A percentile compares a stretch with the other conserved stretches of the same genome.
phyloP scores from a whole-genome alignment of 1,140 invertebrate species.

The Arion vulgaris region DNA sequence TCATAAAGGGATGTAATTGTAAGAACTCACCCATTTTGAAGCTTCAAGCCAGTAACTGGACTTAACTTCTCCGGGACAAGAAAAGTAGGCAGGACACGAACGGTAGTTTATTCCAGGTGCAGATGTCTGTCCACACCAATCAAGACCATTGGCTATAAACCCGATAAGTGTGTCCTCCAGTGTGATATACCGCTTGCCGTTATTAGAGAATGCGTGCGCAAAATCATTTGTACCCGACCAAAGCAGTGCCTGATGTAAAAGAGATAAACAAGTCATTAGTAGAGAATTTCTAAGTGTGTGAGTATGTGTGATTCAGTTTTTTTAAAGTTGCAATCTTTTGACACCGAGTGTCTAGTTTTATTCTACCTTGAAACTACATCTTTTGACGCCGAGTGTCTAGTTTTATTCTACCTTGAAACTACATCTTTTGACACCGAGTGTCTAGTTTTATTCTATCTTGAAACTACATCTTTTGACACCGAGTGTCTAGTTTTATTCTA shows the following conservation, averaged over 20 bases:
- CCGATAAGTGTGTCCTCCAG: slow-evolving; percentile 53
- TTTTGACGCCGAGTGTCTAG: too few species aligned
- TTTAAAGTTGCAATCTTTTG: not conserved
- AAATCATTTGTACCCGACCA: slow-evolving; percentile 49
- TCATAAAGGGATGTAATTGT: too few species aligned
- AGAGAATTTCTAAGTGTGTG: not conserved
- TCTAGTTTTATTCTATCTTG: too few species aligned
- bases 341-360: too few species aligned
- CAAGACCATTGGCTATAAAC: slow-evolving; percentile 45
- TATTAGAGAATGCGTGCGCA: slow-evolving; percentile 46
- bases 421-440: too few species aligned
- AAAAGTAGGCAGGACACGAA: slow-evolving; percentile 38
- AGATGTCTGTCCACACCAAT: slow-evolving; percentile 45
- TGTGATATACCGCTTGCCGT: slow-evolving; percentile 44
- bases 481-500: too few species aligned
- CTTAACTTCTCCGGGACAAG: slow-evolving; percentile 36
- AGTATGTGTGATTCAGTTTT: too few species aligned
- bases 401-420: too few species aligned
- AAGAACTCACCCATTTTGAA: slow-evolving; percentile 39
- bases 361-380: too few species aligned
- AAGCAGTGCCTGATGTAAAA: slow-evolving; percentile 28
- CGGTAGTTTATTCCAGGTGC: slow-evolving; percentile 44
- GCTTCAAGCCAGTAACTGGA: slow-evolving; percentile 44
- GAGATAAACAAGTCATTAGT: not conserved
- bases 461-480: too few species aligned